Evolutionary conservation across 2,888 invertebrate genomes (phyloP), one percentile per base, ranked within the genome.

Genomic region (Pollenia angustigena): DNA sequence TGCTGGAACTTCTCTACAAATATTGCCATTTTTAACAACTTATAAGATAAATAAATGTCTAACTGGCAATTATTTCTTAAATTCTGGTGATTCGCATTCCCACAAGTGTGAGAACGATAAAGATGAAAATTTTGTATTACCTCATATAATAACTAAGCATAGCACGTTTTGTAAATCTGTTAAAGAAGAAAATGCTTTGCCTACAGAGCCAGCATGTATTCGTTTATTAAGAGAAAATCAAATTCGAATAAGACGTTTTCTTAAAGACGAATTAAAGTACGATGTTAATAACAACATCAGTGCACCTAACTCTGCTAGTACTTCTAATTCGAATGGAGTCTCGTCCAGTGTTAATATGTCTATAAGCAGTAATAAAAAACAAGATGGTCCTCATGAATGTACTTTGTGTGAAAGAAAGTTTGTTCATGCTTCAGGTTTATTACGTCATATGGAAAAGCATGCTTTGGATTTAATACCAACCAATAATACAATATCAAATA

Each of bases 371-470:
- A 81, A 66, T 0, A 92, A 92, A 81, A 89, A 91, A 44, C 82
- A 74, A 9, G 91, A 92, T 71, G 92, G 92, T 0, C 91, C 92
- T 3, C 91, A 93, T 87, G 93, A 93, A 87, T 93, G 93, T 79
- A 91, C 89, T 9, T 89, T 93, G 52, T 93, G 93, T 58, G 92
- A 93, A 46, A 91, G 93, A 1, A 93, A 93, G 84, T 93, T 93
- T 88, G 93, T 93, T 0, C 93, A 93, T 85, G 91, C 92, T 14
- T 92, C 93, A 0, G 93, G 93, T 0, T 74, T 93, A 18, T 88
- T 90, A 42, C 91, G 93, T 8, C 93, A 93, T 87, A 93, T 93
- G 92, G 93, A 93, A 78, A 93, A 93, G 58, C 93, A 93, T 87
- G 91, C 93, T 0, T 79, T 93, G 52, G 93, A 93, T 75, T 84